phyloP scores from a whole-genome alignment of 2,888 invertebrate genomes.

The Chouioia cunea region DNA sequence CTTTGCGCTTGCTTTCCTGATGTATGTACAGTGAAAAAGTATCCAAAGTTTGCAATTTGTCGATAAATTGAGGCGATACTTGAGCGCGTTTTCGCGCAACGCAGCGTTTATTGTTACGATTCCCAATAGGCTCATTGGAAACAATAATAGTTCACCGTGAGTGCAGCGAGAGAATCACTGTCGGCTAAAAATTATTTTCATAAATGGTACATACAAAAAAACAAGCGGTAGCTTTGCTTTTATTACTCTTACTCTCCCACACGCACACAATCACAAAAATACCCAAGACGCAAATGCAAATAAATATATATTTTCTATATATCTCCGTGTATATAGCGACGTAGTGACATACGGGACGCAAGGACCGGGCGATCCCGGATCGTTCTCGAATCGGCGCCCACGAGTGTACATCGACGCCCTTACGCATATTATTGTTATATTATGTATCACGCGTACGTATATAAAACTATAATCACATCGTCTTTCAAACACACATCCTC shows the following conservation, averaged over 20 bases:
- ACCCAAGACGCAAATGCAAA: slow-evolving; percentile 55
- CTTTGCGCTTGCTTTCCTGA: slow-evolving; percentile 40
- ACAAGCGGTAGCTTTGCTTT: slow-evolving; percentile 15
- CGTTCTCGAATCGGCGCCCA: slow-evolving; percentile 13
- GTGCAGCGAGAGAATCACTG: not conserved
- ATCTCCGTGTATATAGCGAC: slow-evolving; percentile 18
- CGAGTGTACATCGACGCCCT: not conserved
- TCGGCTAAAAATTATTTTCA: not conserved
- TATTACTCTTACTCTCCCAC: not conserved
- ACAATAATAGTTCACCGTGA: not conserved
- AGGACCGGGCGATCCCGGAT: slow-evolving; percentile 10
- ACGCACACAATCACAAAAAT: slow-evolving; percentile 18
- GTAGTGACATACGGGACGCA: slow-evolving; percentile 25
- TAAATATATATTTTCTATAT: slow-evolving; percentile 55
- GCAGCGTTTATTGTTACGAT: not conserved
- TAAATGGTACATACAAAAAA: slow-evolving; percentile 28
- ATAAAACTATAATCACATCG: slow-evolving; percentile 51
- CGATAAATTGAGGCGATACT: not conserved
- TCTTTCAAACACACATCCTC: slow-evolving; percentile 55
- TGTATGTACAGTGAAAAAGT: slow-evolving; percentile 37
- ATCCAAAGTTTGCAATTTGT: slow-evolving; percentile 23
- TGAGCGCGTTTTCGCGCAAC: too few species aligned
- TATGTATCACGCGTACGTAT: slow-evolving; percentile 31
- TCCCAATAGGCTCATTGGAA: slow-evolving; percentile 3
- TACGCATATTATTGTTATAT: not conserved